Evolutionary conservation across 2,797 vertebrate genomes (phyloP), one percentile per base, ranked within the genome.

Genomic region (Mallotus villosus): DNA sequence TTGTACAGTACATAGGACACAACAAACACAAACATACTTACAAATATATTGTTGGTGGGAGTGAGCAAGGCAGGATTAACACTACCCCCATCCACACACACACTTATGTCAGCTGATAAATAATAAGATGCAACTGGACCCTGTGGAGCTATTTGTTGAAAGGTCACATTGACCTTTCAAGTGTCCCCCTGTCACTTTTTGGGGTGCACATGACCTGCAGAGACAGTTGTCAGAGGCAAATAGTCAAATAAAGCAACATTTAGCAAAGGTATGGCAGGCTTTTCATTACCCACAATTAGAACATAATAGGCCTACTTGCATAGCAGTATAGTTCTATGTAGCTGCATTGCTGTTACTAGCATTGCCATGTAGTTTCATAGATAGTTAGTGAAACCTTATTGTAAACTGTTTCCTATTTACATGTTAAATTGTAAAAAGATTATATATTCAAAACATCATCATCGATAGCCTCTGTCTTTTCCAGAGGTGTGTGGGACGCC

Each of bases 401-500:
- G 5, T n/a, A n/a, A 25, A 25, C 25, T 25, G 25, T 25, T 29
- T 3, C 27, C 27, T 55, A 7, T 17, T 5, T 55, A 55, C 51
- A 5, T 55, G 51, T 6, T 0, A 17, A 55, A 55, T 5, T 1
- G 19, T 6, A 3, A 5, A 55, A 55, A 55, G 4, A 5, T 55
- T 17, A 55, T n/a, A 7, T 55, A 55, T n/a, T 55, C 51, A 16
- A 51, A 14, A 51, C 17, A 14, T 51, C 49, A 51, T 14, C 16
- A 51, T 16, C 1, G 37, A 5, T 7, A n/a, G 19, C 49, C 63
- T 74, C 49, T 67, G 21, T 86, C 53, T 81, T 2, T 49, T 62
- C 17, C 84, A 99, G 98, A 99, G 84, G 93, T 99, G 73, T 99
- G 96, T 34, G 98, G 98, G 74, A 99, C 98, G 0, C 98, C 98